Evolutionary conservation across 2,113 vertebrate genomes (phyloP).

Genomic region (Apus apus): DNA sequence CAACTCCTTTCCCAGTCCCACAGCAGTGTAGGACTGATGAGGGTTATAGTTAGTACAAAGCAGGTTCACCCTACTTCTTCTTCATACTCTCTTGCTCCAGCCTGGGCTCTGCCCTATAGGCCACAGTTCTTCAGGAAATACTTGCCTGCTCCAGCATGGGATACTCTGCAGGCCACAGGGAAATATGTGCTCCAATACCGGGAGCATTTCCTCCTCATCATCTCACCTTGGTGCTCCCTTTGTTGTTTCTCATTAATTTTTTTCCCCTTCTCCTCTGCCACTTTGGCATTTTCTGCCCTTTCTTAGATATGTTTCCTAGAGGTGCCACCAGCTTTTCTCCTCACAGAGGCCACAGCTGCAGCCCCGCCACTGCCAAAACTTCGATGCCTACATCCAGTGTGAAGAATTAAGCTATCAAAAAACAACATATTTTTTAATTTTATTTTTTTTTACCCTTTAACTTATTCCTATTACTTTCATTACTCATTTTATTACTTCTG

Average conservation of each 20-base stretch:
- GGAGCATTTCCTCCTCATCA: background rate
- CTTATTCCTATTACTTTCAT: background rate
- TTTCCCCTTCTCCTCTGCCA: background rate
- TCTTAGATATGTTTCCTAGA: background rate
- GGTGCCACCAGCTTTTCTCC: background rate
- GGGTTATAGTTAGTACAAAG: background rate
- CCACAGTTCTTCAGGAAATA: background rate
- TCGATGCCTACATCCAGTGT: background rate
- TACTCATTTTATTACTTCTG: background rate
- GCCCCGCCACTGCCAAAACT: no score
- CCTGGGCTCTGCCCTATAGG: background rate
- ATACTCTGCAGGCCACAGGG: no score
- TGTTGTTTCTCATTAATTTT: background rate
- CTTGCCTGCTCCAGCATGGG: background rate
- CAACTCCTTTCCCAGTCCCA: background rate
- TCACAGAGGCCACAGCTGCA: background rate
- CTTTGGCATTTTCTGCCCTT: background rate
- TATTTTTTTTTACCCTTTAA: background rate
- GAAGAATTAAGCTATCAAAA: background rate
- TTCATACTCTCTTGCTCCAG: background rate
- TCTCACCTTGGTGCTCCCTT: background rate
- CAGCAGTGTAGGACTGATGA: background rate
- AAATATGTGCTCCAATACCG: background rate
- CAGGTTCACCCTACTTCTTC: rapidly evolving
- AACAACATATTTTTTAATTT: background rate